A percentile compares a stretch with the other conserved stretches of the same genome.
Conservation (phyloP, 2,888 invertebrate genomes). For the Caenorhabditis imperialis region DNA sequence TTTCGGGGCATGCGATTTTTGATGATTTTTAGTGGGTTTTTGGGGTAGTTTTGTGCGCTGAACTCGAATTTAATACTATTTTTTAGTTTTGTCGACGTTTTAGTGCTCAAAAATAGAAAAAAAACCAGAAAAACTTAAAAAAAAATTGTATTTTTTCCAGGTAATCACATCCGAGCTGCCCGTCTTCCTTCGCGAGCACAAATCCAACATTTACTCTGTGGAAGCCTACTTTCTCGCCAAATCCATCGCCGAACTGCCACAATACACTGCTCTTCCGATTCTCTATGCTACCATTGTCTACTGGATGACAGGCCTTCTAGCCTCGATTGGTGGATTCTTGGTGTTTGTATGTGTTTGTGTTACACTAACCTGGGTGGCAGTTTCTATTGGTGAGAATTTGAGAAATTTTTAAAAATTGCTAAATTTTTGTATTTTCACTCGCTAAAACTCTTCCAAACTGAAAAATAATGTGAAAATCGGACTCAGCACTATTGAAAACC, state of each 20-base stretch:
- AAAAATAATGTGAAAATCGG: not conserved
- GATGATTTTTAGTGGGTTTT: too few species aligned
- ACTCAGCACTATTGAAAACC: too few species aligned
- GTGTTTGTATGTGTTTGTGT: conserved; percentile 62
- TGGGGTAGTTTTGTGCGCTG: not conserved
- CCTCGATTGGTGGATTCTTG: conserved; percentile 44
- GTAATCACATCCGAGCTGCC: conserved; percentile 92
- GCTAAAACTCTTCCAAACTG: conserved; percentile 5
- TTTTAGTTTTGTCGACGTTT: not conserved
- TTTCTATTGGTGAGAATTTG: conserved; percentile 63
- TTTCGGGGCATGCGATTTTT: too few species aligned
- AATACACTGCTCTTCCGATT: conserved; percentile 88
- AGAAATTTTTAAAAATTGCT: not conserved
- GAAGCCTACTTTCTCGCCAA: conserved; percentile 90
- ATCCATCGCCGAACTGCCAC: conserved; percentile 88
- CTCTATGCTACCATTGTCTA: conserved; percentile 89
- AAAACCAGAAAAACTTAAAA: not conserved
- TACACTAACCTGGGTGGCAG: conserved; percentile 64
- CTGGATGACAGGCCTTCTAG: conserved; percentile 84
- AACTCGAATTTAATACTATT: not conserved
- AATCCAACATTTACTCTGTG: conserved; percentile 91
- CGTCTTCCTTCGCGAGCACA: conserved; percentile 89
- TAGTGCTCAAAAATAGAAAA: too few species aligned
- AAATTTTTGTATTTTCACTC: not conserved
- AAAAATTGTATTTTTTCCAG: conserved; percentile 81